These are phyloP conservation scores for Cotesia congregata DNA, from an alignment of 2,888 invertebrate species.

Conservation along the genomic window DNA sequence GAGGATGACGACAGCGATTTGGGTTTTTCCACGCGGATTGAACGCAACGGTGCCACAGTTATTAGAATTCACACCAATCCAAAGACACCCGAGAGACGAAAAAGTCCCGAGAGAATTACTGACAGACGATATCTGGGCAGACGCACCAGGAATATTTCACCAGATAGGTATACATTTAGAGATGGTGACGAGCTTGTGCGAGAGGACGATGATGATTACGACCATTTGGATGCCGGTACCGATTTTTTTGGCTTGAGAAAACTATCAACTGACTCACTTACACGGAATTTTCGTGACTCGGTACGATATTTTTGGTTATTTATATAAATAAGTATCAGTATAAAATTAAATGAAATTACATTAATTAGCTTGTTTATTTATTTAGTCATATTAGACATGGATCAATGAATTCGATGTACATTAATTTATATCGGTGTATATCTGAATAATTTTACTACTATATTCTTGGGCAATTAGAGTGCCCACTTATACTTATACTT, in stretches of 20 bases:
- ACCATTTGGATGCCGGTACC: slow-evolving; percentile 14
- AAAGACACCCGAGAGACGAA: slow-evolving; percentile 42
- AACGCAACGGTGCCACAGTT: slow-evolving; percentile 60
- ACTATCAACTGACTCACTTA: slow-evolving; percentile 16
- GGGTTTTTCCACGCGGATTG: slow-evolving; percentile 51
- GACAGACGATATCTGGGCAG: slow-evolving; percentile 27
- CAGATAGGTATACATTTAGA: slow-evolving; percentile 42
- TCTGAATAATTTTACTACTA: slow-evolving; percentile 8
- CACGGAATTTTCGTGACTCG: slow-evolving; percentile 28
- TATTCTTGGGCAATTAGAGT: slow-evolving; percentile 23
- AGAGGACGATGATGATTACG: slow-evolving; percentile 46
- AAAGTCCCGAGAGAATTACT: slow-evolving; percentile 29
- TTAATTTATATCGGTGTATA: background rate
- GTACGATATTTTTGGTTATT: slow-evolving; percentile 22
- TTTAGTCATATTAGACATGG: background rate
- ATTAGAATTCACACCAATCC: slow-evolving; percentile 57
- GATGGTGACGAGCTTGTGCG: slow-evolving; percentile 54
- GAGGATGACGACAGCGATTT: slow-evolving; percentile 47
- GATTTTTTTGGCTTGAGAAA: slow-evolving; percentile 17
- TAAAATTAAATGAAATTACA: background rate
- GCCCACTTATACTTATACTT: slow-evolving; percentile 4
- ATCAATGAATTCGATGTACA: slow-evolving; percentile 10
- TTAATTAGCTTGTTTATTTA: background rate
- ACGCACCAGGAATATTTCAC: slow-evolving; percentile 7
- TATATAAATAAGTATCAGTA: background rate